Evolutionary conservation across 2,797 vertebrate genomes (phyloP).

Genomic region (Parauchenoglanis punctatus): DNA sequence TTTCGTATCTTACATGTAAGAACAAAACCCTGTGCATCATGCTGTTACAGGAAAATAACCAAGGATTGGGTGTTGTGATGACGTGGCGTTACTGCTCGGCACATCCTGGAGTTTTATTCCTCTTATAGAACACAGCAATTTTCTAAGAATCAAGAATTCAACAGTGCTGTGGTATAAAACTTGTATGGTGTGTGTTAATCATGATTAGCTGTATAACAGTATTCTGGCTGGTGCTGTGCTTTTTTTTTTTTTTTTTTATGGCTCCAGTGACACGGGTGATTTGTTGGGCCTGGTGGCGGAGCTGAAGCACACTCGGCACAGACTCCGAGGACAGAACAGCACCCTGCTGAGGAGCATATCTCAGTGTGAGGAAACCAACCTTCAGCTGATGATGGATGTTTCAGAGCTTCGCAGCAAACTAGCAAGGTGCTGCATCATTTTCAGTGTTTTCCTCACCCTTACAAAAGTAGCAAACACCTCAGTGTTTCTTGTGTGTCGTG

Average conservation of each 20-base stretch:
- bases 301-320: slow-evolving; percentile 69
- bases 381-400: slow-evolving; percentile 75
- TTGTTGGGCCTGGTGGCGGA: slow-evolving; percentile 68
- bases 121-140: not conserved
- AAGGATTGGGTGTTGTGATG: not conserved
- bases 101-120: not conserved
- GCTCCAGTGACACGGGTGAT: slow-evolving; percentile 68
- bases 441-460: not conserved
- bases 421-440: slow-evolving; percentile 63
- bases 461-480: not conserved
- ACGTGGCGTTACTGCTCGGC: not conserved
- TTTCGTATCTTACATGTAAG: not conserved
- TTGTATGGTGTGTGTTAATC: not conserved
- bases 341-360: slow-evolving; percentile 70
- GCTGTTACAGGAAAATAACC: not conserved
- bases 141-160: not conserved
- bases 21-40: not conserved
- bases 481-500: not conserved
- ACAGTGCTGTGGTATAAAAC: not conserved
- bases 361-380: slow-evolving; percentile 77
- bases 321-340: slow-evolving; percentile 74
- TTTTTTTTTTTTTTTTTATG: slow-evolving; percentile 36
- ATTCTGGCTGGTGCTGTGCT: not conserved
- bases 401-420: slow-evolving; percentile 73
- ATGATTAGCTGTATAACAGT: not conserved